A percentile compares a stretch with the other conserved stretches of the same genome.
Evolutionary conservation across 2,888 invertebrate species (phyloP).

Genomic region (Agrilus cyanescens): DNA sequence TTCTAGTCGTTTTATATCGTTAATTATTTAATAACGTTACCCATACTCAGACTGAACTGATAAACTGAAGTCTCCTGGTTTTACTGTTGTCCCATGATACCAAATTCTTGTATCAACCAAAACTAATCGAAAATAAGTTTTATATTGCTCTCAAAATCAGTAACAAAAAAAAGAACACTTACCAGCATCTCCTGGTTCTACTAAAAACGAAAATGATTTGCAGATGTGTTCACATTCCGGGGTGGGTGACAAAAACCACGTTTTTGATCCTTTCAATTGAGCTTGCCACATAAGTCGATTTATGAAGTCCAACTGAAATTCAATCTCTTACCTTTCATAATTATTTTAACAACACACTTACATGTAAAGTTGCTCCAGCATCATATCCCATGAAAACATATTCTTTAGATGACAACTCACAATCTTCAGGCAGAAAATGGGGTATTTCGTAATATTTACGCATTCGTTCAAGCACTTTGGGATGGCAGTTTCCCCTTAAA

Average conservation of each 20-base stretch:
- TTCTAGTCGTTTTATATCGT: neutral
- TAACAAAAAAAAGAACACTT: constrained; percentile 30
- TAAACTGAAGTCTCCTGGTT: constrained; percentile 69
- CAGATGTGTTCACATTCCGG: constrained; percentile 78
- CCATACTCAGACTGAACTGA: constrained; percentile 90
- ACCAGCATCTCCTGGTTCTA: constrained; percentile 80
- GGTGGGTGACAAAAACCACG: constrained; percentile 72
- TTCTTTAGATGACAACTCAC: constrained; percentile 79
- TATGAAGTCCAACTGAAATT: constrained; percentile 74
- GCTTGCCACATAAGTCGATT: constrained; percentile 90
- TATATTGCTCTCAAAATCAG: neutral
- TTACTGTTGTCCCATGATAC: constrained; percentile 81
- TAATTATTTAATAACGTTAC: constrained; percentile 29
- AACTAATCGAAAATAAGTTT: constrained; percentile 40
- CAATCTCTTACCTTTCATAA: neutral
- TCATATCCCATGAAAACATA: constrained; percentile 89
- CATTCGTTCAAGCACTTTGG: constrained; percentile 59
- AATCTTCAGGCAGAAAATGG: constrained; percentile 75
- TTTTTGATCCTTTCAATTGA: constrained; percentile 75
- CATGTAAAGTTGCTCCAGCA: constrained; percentile 83
- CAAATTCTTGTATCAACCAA: constrained; percentile 81
- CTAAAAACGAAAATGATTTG: constrained; percentile 59
- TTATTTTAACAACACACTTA: constrained; percentile 35
- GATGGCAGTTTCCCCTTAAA: constrained; percentile 75
- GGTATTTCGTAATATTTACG: constrained; percentile 69